phyloP scores from a whole-genome alignment of 2,113 vertebrate genomes.

The Chaetura pelagica region DNA sequence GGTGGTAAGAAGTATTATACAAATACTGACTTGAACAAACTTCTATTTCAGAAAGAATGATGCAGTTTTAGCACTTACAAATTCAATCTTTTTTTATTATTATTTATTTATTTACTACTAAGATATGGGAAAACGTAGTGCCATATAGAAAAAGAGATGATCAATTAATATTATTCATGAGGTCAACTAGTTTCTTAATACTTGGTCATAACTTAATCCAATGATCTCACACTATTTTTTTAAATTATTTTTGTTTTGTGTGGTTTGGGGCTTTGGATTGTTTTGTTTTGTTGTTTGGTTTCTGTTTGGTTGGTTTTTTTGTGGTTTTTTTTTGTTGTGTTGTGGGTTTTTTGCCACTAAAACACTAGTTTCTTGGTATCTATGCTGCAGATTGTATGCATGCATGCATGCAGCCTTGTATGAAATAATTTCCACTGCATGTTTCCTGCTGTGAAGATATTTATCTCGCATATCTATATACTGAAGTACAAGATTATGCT shows the following conservation, averaged over 20 bases:
- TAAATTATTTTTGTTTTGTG: too few species aligned
- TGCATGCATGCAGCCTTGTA: neutral
- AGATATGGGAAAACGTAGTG: neutral
- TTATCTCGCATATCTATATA: neutral
- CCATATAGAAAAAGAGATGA: neutral
- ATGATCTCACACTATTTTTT: neutral
- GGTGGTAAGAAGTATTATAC: too few species aligned
- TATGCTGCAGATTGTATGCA: neutral
- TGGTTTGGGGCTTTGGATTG: too few species aligned
- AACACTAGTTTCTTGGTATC: neutral
- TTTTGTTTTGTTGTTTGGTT: too few species aligned
- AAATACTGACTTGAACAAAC: too few species aligned
- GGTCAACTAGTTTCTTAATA: neutral
- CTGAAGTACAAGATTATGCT: neutral
- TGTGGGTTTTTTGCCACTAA: neutral
- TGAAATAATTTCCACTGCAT: neutral
- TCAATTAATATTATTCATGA: neutral
- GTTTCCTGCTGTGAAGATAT: neutral
- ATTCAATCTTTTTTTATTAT: too few species aligned
- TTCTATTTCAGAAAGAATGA: too few species aligned
- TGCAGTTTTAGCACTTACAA: too few species aligned
- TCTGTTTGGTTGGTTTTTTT: too few species aligned
- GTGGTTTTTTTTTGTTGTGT: accelerated
- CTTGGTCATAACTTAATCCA: neutral
- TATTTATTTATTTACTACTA: too few species aligned